Percentiles rank a stretch among this genome's conserved stretches.
phyloP scores from a whole-genome alignment of 2,888 invertebrate genomes.

The Bellardia bayeri region DNA sequence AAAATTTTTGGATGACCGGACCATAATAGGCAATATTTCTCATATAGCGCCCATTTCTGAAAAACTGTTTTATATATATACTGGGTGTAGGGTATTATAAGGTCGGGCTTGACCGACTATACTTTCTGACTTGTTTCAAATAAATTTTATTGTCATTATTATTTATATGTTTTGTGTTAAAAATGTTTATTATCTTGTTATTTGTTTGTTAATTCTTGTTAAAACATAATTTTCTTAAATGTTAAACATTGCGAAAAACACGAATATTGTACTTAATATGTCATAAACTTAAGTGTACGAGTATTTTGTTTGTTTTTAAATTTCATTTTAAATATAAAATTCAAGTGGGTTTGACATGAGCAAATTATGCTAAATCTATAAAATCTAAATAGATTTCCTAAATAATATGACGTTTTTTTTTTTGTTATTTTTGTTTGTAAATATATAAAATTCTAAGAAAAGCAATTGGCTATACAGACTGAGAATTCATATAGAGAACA shows the following conservation, averaged over 20 bases:
- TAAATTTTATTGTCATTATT: constrained; percentile 15
- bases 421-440: no score
- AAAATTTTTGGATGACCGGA: neutral
- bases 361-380: neutral
- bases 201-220: constrained; percentile 56
- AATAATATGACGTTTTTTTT: neutral
- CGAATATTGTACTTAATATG: constrained; percentile 56
- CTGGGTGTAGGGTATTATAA: no score
- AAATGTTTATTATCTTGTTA: constrained; percentile 55
- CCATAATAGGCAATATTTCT: no score
- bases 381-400: constrained; percentile 6
- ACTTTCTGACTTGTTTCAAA: neutral
- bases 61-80: no score
- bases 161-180: constrained; percentile 16
- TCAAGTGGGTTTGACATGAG: neutral
- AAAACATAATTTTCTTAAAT: constrained; percentile 62
- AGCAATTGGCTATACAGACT: no score
- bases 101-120: no score
- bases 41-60: no score
- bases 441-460: no score
- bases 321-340: constrained; percentile 8
- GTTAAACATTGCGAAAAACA: constrained; percentile 65
- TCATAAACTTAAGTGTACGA: constrained; percentile 48
- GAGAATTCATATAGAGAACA: no score
- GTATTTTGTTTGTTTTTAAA: constrained; percentile 31